Evolutionary conservation across 2,888 invertebrate genomes (phyloP).

Genomic region (Subacronicta megacephala): DNA sequence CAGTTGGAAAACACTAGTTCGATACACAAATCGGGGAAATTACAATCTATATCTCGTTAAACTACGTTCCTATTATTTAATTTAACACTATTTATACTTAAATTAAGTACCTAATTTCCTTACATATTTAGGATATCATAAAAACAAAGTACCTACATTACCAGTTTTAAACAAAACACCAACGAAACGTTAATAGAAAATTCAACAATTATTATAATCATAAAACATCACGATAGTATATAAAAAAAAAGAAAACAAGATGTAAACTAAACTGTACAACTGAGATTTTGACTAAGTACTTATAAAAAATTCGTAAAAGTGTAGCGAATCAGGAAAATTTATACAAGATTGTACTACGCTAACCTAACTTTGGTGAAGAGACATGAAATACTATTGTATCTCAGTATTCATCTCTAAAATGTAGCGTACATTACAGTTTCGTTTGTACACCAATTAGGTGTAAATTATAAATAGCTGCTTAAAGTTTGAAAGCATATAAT

Average conservation of each 20-base stretch:
- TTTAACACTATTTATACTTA: conserved; percentile 37
- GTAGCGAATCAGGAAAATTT: not conserved
- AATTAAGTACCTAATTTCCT: conserved; percentile 1
- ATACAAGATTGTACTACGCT: conserved; percentile 9
- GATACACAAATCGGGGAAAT: conserved; percentile 75
- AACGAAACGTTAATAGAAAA: conserved; percentile 9
- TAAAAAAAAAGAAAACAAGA: not conserved
- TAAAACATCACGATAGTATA: conserved; percentile 9
- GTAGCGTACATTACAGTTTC: conserved; percentile 34
- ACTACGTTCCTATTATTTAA: conserved; percentile 37
- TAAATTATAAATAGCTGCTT: conserved; percentile 15
- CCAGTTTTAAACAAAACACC: conserved; percentile 1
- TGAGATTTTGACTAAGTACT: no score
- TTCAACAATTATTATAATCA: conserved; percentile 13
- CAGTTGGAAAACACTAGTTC: conserved; percentile 88
- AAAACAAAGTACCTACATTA: conserved; percentile 16
- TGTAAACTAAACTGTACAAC: no score
- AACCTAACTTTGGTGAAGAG: conserved; percentile 27
- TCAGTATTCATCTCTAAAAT: no score
- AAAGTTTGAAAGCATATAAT: conserved; percentile 22
- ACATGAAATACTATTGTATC: conserved; percentile 3
- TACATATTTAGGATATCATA: conserved; percentile 17
- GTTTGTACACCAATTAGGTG: conserved; percentile 23
- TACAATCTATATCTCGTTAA: conserved; percentile 55
- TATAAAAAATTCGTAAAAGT: not conserved